These are phyloP conservation scores for Silurus glanis DNA, from an alignment of 2,113 vertebrate species.

Conservation along the genomic window DNA sequence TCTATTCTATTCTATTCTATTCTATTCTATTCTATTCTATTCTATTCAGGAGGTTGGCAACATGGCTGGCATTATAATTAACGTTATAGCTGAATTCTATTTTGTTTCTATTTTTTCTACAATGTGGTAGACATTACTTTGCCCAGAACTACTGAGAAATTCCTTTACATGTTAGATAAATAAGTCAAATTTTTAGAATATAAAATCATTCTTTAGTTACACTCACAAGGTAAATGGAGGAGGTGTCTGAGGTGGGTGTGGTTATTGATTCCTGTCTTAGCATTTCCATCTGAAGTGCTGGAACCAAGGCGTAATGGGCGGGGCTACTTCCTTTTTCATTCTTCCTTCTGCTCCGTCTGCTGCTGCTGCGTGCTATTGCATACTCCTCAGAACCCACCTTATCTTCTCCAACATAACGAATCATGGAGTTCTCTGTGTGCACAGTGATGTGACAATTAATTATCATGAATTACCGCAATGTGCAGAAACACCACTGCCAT, in stretches of 20 bases:
- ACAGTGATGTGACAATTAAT: conserved; percentile 3
- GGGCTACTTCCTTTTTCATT: conserved; percentile 88
- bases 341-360: conserved; percentile 90
- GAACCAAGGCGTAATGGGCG: conserved; percentile 87
- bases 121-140: no score
- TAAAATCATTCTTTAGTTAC: background rate
- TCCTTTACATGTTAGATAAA: no score
- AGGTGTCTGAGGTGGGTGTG: conserved; percentile 87
- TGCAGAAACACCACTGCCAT: conserved; percentile 1
- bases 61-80: no score
- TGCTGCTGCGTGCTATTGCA: conserved; percentile 86
- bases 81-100: no score
- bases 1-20: no score
- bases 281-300: conserved; percentile 94
- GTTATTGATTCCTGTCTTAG: conserved; percentile 84
- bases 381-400: conserved; percentile 88
- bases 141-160: no score
- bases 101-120: no score
- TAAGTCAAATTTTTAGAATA: no score
- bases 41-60: no score
- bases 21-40: no score
- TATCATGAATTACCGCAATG: background rate
- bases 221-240: conserved; percentile 93
- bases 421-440: conserved; percentile 86
- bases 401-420: conserved; percentile 93